Conservation (phyloP, 2,797 vertebrate species). For the Monodelphis domestica region DNA sequence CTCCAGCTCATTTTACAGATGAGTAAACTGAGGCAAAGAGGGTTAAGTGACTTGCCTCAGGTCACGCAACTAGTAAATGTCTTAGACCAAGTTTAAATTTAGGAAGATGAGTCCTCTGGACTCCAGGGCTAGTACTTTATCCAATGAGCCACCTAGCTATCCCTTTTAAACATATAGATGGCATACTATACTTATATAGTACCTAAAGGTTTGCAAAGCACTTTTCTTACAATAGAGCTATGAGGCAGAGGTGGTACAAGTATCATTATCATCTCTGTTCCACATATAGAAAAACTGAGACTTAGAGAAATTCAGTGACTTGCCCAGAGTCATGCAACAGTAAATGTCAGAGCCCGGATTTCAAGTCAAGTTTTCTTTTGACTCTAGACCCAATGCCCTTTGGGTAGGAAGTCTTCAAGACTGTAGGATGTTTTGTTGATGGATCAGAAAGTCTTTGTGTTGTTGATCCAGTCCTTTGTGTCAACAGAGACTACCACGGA, state of each 20-base stretch:
- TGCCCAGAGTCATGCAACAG: neutral
- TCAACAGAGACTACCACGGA: neutral
- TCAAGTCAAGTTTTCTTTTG: neutral
- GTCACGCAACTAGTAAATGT: neutral
- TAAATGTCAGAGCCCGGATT: neutral
- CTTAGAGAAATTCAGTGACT: neutral
- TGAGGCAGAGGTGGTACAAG: neutral
- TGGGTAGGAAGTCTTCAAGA: neutral
- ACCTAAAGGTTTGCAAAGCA: neutral
- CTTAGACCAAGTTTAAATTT: neutral
- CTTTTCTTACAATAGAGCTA: neutral
- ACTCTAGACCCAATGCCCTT: neutral
- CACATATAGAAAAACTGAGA: neutral
- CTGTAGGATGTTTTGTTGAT: neutral
- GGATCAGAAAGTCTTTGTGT: neutral
- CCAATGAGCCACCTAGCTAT: neutral
- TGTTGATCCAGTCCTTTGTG: slow-evolving; percentile 41
- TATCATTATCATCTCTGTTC: neutral
- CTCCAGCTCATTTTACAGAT: neutral
- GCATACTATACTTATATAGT: neutral
- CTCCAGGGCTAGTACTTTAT: neutral
- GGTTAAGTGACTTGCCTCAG: neutral
- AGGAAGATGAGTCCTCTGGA: neutral
- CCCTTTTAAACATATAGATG: neutral
- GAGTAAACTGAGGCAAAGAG: neutral